Evolutionary conservation across 2,113 vertebrate species (phyloP).

Genomic region (Variabilichromis moorii): DNA sequence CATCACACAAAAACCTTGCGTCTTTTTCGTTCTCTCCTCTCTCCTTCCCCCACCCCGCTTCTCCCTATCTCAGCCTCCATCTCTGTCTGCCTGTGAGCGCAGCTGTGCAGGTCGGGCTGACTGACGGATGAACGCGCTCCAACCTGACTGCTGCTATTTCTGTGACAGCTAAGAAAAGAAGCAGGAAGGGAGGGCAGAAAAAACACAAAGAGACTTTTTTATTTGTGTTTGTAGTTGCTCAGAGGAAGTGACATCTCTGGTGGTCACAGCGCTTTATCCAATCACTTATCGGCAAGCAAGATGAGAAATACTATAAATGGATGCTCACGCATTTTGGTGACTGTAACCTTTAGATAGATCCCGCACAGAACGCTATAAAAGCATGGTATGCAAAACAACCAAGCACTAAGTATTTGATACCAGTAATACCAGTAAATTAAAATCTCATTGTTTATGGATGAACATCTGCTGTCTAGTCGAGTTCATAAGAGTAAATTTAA

Average conservation of each 20-base stretch:
- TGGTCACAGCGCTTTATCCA: conserved; percentile 26
- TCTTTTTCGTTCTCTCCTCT: not conserved
- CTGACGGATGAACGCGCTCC: not conserved
- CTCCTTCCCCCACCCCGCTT: conserved; percentile 11
- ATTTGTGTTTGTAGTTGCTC: not conserved
- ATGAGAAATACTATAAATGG: not conserved
- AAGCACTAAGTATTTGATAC: not conserved
- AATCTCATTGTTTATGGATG: not conserved
- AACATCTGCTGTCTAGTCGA: fast-evolving
- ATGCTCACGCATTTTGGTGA: not conserved
- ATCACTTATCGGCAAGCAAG: not conserved
- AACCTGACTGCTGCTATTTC: conserved; percentile 62
- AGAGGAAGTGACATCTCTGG: conserved; percentile 29
- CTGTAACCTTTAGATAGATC: fast-evolving
- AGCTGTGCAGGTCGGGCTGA: conserved; percentile 27
- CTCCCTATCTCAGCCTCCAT: conserved; percentile 54
- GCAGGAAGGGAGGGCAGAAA: not conserved
- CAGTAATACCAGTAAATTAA: not conserved
- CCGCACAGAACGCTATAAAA: fast-evolving
- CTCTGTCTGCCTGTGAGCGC: conserved; percentile 6
- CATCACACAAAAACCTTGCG: conserved; percentile 79
- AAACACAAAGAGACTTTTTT: not conserved
- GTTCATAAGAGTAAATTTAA: not conserved
- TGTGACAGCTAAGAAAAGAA: conserved; percentile 51
- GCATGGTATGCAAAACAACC: not conserved